Conservation (phyloP, 2,888 invertebrate species). For the Acronicta alni region DNA sequence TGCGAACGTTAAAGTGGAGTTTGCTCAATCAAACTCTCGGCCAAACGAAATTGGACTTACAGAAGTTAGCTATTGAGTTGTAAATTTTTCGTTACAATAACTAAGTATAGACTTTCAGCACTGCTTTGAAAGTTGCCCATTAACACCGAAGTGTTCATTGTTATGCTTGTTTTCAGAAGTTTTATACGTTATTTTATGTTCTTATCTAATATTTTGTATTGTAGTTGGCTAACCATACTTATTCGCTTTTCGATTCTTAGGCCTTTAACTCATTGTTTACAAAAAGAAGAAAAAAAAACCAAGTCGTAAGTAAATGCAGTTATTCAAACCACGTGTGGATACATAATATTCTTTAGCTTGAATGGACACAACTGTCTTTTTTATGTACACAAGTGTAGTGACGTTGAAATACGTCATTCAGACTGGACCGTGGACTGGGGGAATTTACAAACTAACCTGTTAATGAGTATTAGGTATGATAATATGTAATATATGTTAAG, state of each 20-base stretch:
- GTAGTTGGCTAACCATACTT: not conserved
- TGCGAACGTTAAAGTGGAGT: slow-evolving; percentile 32
- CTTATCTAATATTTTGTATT: slow-evolving; percentile 15
- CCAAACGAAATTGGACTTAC: slow-evolving; percentile 23
- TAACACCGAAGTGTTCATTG: slow-evolving; percentile 39
- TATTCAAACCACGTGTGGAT: slow-evolving; percentile 21
- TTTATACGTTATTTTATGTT: slow-evolving; percentile 27
- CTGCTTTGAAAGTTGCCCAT: slow-evolving; percentile 43
- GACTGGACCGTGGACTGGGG: slow-evolving; percentile 1
- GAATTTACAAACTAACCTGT: slow-evolving; percentile 14
- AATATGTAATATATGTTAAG: no score
- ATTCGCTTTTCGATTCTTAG: no score
- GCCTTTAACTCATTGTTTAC: no score
- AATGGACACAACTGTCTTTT: slow-evolving; percentile 29
- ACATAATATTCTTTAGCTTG: slow-evolving; percentile 20
- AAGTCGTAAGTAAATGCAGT: slow-evolving; percentile 1
- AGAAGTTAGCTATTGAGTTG: slow-evolving; percentile 8
- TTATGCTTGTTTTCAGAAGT: slow-evolving; percentile 41
- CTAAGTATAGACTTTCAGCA: slow-evolving; percentile 30
- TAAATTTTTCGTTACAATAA: slow-evolving; percentile 16
- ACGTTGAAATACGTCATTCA: slow-evolving; percentile 19
- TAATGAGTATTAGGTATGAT: not conserved
- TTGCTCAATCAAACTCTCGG: slow-evolving; percentile 4
- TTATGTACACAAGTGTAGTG: slow-evolving; percentile 41
- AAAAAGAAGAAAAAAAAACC: no score